These are phyloP conservation scores for Mallotus villosus DNA, from an alignment of 2,797 vertebrate species.

Conservation along the genomic window DNA sequence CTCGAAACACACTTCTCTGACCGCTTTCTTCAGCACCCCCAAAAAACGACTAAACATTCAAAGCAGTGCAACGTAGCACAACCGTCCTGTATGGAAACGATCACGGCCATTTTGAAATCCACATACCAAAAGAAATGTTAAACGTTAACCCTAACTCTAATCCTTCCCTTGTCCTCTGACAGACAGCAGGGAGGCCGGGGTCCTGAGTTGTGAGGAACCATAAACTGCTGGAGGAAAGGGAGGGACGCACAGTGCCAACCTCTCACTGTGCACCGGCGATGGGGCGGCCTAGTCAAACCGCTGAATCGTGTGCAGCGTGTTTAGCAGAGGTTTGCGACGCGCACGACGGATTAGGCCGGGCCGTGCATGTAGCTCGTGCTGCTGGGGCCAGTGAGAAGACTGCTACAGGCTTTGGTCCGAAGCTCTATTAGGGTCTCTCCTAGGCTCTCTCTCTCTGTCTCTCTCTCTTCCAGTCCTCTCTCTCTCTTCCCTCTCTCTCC, in stretches of 20 bases:
- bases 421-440: slow-evolving; percentile 11
- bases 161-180: background rate
- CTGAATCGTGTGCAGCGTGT: slow-evolving; percentile 63
- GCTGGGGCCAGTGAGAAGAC: slow-evolving; percentile 55
- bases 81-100: background rate
- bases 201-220: background rate
- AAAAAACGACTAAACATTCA: too few species aligned
- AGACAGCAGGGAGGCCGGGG: background rate
- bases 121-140: background rate
- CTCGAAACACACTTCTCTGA: too few species aligned
- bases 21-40: too few species aligned
- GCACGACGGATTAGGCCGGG: slow-evolving; percentile 64
- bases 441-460: slow-evolving; percentile 29
- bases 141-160: background rate
- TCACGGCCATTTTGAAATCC: background rate
- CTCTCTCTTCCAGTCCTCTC: background rate
- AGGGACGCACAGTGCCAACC: slow-evolving; percentile 23
- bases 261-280: slow-evolving; percentile 59
- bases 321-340: slow-evolving; percentile 63
- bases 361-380: slow-evolving; percentile 54
- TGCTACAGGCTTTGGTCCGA: background rate
- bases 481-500: slow-evolving; percentile 13
- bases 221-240: background rate
- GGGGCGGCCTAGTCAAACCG: slow-evolving; percentile 55
- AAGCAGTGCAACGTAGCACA: too few species aligned